These are phyloP conservation scores for Leptinotarsa peninsularis DNA, from an alignment of 2,888 invertebrate genomes.

Conservation along the genomic window DNA sequence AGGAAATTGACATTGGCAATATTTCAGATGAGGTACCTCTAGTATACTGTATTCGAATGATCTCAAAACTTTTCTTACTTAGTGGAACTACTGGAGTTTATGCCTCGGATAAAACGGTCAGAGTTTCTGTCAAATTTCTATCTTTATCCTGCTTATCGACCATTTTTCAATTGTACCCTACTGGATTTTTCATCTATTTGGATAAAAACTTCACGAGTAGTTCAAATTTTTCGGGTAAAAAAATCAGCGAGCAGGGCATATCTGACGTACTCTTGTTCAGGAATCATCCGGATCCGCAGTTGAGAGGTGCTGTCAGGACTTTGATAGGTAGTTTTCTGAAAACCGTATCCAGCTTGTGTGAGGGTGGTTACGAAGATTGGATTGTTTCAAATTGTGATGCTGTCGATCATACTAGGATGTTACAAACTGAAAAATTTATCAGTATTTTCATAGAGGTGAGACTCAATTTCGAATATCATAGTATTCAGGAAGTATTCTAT, in stretches of 20 bases:
- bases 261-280: constrained; percentile 79
- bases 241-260: constrained; percentile 70
- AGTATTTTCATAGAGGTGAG: constrained; percentile 50
- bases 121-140: constrained; percentile 92
- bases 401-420: constrained; percentile 33
- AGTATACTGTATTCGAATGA: constrained; percentile 78
- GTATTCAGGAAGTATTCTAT: no score
- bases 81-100: constrained; percentile 71
- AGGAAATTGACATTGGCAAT: constrained; percentile 76
- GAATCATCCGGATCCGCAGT: constrained; percentile 83
- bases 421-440: constrained; percentile 39
- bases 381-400: constrained; percentile 59
- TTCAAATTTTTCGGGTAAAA: constrained; percentile 49
- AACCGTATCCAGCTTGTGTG: constrained; percentile 70
- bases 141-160: constrained; percentile 84
- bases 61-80: constrained; percentile 80
- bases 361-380: constrained; percentile 71
- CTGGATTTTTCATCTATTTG: constrained; percentile 75
- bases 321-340: constrained; percentile 77
- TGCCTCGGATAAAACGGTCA: constrained; percentile 79
- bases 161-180: constrained; percentile 80
- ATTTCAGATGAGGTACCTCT: constrained; percentile 76
- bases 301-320: constrained; percentile 78
- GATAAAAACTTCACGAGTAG: constrained; percentile 69
- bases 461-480: neutral